Conservation (phyloP, 1,140 invertebrate species). For the Zaprionus gabonicus region DNA sequence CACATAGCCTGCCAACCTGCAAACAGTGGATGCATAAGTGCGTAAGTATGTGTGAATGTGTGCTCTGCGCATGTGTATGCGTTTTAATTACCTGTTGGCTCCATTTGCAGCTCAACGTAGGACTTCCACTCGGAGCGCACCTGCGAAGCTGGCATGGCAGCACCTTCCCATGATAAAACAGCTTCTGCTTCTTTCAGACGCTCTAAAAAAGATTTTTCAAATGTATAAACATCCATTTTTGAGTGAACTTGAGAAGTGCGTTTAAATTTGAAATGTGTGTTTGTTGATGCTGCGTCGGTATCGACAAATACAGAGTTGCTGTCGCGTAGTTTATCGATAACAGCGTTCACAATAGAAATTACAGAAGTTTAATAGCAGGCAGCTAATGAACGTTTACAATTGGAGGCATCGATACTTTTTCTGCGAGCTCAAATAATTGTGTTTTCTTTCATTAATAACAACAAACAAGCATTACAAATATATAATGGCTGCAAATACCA, state of each 20-base stretch:
- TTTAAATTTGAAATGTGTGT: slow-evolving; percentile 61
- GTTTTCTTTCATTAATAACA: slow-evolving; percentile 7
- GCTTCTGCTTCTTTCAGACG: slow-evolving; percentile 86
- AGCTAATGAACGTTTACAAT: not conserved
- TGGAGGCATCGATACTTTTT: slow-evolving; percentile 20
- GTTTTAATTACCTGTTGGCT: slow-evolving; percentile 82
- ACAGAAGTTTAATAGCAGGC: not conserved
- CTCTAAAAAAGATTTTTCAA: slow-evolving; percentile 86
- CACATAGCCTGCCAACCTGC: slow-evolving; percentile 87
- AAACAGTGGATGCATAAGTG: slow-evolving; percentile 9
- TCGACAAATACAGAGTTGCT: slow-evolving; percentile 25
- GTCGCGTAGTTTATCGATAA: slow-evolving; percentile 19
- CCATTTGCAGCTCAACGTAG: slow-evolving; percentile 86
- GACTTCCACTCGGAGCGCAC: slow-evolving; percentile 86
- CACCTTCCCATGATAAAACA: slow-evolving; percentile 84
- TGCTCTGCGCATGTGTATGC: slow-evolving; percentile 18
- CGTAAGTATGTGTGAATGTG: not conserved
- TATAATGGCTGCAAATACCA: slow-evolving; percentile 60
- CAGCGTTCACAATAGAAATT: not conserved
- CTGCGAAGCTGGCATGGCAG: slow-evolving; percentile 85
- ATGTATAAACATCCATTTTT: slow-evolving; percentile 86
- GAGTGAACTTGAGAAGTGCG: slow-evolving; percentile 15
- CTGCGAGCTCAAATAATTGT: slow-evolving; percentile 5
- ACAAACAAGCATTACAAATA: slow-evolving; percentile 19
- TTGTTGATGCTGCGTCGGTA: slow-evolving; percentile 24